Evolutionary conservation across 1,140 invertebrate species (phyloP).

Genomic region (Macrobrachium rosenbergii): DNA sequence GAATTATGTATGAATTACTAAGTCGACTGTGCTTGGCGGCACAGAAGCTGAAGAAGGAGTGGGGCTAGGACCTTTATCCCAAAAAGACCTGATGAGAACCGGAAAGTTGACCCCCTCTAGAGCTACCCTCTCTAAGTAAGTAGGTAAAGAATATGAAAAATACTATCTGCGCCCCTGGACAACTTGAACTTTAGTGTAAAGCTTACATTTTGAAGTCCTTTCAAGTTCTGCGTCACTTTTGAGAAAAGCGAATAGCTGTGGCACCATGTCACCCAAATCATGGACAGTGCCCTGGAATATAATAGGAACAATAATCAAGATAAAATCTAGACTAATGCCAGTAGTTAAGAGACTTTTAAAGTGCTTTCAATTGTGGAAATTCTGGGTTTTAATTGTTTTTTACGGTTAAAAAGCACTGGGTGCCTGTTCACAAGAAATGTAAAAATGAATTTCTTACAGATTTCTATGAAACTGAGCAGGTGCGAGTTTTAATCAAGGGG

Average conservation of each 20-base stretch:
- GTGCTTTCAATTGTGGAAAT: no score
- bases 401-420: no score
- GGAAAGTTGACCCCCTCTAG: not conserved
- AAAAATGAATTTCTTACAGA: no score
- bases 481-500: no score
- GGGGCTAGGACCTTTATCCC: no score
- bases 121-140: not conserved
- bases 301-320: not conserved
- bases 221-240: slow-evolving; percentile 10
- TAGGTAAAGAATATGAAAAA: not conserved
- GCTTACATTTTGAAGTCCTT: slow-evolving; percentile 17
- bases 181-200: not conserved
- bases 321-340: not conserved
- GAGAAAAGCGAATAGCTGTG: slow-evolving; percentile 18
- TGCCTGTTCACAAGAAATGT: no score
- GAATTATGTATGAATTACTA: no score
- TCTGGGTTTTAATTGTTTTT: no score
- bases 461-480: no score
- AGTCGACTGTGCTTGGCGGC: no score
- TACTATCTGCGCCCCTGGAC: not conserved
- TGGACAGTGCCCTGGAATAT: slow-evolving; percentile 33
- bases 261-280: slow-evolving; percentile 45
- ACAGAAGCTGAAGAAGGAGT: no score
- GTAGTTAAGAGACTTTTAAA: not conserved
- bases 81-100: not conserved